A percentile compares a stretch with the other conserved stretches of the same genome.
Conservation (phyloP, 2,888 invertebrate species). For the Xylophagus ater region DNA sequence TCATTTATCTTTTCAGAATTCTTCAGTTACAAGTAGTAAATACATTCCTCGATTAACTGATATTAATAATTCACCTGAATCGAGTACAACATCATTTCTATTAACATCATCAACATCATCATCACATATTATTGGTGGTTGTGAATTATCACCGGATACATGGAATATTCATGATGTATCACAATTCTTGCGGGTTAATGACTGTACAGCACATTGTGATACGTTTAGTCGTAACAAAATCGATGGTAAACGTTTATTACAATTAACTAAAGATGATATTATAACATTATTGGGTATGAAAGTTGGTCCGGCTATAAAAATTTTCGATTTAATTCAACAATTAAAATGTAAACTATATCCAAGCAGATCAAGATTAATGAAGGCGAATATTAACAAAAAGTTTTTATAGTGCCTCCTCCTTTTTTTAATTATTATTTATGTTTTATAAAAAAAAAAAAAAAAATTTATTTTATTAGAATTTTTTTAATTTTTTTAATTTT, state of each 20-base stretch:
- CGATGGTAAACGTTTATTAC: constrained; percentile 68
- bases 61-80: constrained; percentile 18
- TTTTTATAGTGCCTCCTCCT: constrained; percentile 45
- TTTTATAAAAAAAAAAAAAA: background rate
- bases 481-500: background rate
- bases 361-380: constrained; percentile 37
- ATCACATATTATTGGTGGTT: constrained; percentile 1
- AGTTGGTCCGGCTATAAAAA: constrained; percentile 89
- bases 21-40: constrained; percentile 41
- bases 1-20: constrained; percentile 31
- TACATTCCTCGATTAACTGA: constrained; percentile 47
- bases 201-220: constrained; percentile 61
- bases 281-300: constrained; percentile 83
- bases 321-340: constrained; percentile 84
- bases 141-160: constrained; percentile 44
- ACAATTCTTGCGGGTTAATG: constrained; percentile 80
- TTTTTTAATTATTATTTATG: constrained; percentile 1
- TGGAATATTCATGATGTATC: constrained; percentile 84
- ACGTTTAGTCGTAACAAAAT: constrained; percentile 60
- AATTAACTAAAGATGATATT: constrained; percentile 80
- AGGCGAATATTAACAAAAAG: constrained; percentile 51
- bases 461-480: background rate
- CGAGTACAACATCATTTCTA: constrained; percentile 5
- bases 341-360: constrained; percentile 60
- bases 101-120: background rate